These are phyloP conservation scores for Wiebesia pumilae DNA, from an alignment of 1,140 invertebrate species.

Conservation along the genomic window DNA sequence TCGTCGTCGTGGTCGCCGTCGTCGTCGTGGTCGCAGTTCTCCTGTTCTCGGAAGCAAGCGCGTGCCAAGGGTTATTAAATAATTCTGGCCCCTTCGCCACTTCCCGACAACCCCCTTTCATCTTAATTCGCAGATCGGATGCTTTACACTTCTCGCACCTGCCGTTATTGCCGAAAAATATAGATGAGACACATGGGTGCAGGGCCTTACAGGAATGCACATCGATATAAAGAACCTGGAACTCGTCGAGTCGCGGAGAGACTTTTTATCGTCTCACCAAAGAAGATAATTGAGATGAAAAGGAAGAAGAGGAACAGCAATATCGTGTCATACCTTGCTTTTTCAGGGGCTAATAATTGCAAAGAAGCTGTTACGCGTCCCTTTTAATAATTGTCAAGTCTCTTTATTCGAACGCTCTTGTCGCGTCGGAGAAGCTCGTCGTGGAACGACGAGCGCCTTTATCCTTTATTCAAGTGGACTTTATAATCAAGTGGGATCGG, in stretches of 20 bases:
- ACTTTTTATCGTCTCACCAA: too few species aligned
- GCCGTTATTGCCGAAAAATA: neutral
- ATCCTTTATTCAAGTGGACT: neutral
- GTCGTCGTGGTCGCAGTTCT: too few species aligned
- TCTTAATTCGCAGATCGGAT: neutral
- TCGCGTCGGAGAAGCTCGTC: neutral
- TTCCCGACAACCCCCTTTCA: neutral
- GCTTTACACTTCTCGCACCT: neutral
- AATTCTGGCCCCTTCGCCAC: neutral
- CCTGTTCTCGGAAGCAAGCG: neutral
- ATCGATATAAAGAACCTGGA: too few species aligned
- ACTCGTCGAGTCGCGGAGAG: too few species aligned
- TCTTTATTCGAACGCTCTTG: neutral
- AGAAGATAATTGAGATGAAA: neutral
- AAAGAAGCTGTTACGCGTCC: neutral
- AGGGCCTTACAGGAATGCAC: too few species aligned
- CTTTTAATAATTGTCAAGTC: neutral
- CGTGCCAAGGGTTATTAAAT: conserved; percentile 38
- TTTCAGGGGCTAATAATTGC: neutral
- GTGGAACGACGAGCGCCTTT: neutral
- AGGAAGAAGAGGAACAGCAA: neutral
- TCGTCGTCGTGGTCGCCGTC: neutral
- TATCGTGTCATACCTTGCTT: too few species aligned
- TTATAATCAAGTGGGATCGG: neutral
- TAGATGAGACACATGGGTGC: too few species aligned